Evolutionary conservation across 2,888 invertebrate species (phyloP), one percentile per base, ranked within the genome.

Genomic region (Caenorhabditis uteleia): DNA sequence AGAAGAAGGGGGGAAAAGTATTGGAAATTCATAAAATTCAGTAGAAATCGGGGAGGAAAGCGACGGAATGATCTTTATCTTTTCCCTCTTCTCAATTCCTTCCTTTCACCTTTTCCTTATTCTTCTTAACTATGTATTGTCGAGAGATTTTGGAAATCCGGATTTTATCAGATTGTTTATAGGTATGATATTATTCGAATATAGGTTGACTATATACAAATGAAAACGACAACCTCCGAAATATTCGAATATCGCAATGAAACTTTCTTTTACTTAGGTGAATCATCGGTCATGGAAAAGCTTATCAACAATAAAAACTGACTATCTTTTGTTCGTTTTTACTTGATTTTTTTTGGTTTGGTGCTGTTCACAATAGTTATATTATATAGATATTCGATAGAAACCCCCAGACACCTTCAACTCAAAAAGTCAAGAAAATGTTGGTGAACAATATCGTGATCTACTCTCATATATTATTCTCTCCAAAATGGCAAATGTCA

Each of bases 141-240:
- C 47, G 18, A 29, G 23, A 38, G 51, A 59, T 59, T 59, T 59
- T 60, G 45, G 47, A 60, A 60, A 60, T 60, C 60, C 60, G 60
- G 60, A 60, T 60, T 54, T 60, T 54, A 60, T 60, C 60, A 60
- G 59, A 59, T 59, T 59, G 59, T 59, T 58, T 59, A 59, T 59
- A 59, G 59, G 53, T 59, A 43, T 54, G 46, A 38, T 29, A 29
- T 31, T 27, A 27, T 18, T 21, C n/a, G n/a, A n/a, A n/a, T n/a
- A n/a, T n/a, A n/a, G n/a, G n/a, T n/a, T n/a, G n/a, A n/a, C n/a
- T n/a, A n/a, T n/a, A 36, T 36, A 5, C 8, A 7, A 12, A 31
- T 31, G 14, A 6, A 14, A 18, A 36, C 10, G 36, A 36, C 6
- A 8, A 8, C 7, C 29, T 29, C 29, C 16, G n/a, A n/a, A n/a